These are phyloP conservation scores for Pseudomyrmex sp. DNA, from an alignment of 1,140 invertebrate genomes.

Conservation along the genomic window DNA sequence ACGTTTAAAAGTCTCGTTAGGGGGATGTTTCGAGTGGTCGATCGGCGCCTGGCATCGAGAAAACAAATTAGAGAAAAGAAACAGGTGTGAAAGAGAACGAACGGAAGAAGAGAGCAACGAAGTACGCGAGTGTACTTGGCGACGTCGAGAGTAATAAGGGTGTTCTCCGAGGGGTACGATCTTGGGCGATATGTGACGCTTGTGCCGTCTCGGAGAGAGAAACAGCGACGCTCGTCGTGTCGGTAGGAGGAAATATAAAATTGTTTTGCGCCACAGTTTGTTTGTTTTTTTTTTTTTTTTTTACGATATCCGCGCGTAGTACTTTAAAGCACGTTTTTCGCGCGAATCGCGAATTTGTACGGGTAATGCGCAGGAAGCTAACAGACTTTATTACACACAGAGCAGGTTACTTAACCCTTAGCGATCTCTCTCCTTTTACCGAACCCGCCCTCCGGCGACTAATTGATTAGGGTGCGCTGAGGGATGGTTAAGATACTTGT, in stretches of 20 bases:
- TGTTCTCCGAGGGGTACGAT: conserved; percentile 28
- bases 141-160: conserved; percentile 41
- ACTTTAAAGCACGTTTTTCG: background rate
- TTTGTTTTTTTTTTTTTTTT: background rate
- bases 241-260: background rate
- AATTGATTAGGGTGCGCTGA: background rate
- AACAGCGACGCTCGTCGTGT: background rate
- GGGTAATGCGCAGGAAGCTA: background rate
- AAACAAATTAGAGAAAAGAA: conserved; percentile 9
- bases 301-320: background rate
- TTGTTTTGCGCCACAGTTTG: conserved; percentile 6
- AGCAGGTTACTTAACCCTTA: background rate
- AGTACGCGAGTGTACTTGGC: conserved; percentile 2
- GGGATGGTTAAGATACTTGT: background rate
- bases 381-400: background rate
- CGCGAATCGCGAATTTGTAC: background rate
- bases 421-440: background rate
- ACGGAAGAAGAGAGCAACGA: background rate
- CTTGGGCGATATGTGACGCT: conserved; percentile 3
- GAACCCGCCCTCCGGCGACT: background rate
- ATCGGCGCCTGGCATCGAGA: background rate
- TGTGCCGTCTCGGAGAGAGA: background rate
- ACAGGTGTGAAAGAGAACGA: background rate
- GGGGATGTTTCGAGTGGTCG: too few species aligned
- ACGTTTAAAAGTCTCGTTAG: conserved; percentile 1